These are phyloP conservation scores for Creontiades dilutus DNA, from an alignment of 2,888 invertebrate genomes.

Conservation along the genomic window DNA sequence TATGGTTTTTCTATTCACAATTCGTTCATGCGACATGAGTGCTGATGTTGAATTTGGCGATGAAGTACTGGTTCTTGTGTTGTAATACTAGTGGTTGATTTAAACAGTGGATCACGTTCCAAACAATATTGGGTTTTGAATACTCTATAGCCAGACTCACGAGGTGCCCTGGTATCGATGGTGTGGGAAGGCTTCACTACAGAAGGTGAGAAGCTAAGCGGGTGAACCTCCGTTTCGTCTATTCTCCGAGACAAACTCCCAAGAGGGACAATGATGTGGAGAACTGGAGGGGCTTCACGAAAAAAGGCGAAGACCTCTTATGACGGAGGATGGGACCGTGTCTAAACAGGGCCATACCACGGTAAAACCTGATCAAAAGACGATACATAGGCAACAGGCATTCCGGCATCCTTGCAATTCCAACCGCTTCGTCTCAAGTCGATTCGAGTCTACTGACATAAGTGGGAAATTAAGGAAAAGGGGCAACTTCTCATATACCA, in stretches of 20 bases:
- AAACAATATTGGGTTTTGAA: no score
- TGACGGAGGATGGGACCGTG: conserved; percentile 39
- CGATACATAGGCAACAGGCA: conserved; percentile 15
- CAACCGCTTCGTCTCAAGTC: not conserved
- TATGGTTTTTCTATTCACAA: no score
- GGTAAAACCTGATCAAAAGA: conserved; percentile 47
- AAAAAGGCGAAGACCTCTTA: conserved; percentile 35
- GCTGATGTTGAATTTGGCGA: no score
- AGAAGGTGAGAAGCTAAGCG: conserved; percentile 15
- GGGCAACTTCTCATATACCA: no score
- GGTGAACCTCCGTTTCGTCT: conserved; percentile 28
- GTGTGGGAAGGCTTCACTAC: not conserved
- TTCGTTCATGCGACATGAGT: no score
- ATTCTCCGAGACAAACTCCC: conserved; percentile 40
- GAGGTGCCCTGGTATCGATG: not conserved
- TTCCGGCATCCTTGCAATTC: not conserved
- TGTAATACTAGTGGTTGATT: no score
- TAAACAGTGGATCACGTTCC: no score
- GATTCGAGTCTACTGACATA: no score
- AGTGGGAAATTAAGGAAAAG: no score
- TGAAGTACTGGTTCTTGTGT: no score
- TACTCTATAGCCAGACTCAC: not conserved
- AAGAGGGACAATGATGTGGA: conserved; percentile 6
- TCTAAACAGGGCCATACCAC: conserved; percentile 43
- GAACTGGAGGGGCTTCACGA: conserved; percentile 10